Evolutionary conservation across 2,888 invertebrate genomes (phyloP), one percentile per base, ranked within the genome.

Genomic region (Flexamia atlantica): DNA sequence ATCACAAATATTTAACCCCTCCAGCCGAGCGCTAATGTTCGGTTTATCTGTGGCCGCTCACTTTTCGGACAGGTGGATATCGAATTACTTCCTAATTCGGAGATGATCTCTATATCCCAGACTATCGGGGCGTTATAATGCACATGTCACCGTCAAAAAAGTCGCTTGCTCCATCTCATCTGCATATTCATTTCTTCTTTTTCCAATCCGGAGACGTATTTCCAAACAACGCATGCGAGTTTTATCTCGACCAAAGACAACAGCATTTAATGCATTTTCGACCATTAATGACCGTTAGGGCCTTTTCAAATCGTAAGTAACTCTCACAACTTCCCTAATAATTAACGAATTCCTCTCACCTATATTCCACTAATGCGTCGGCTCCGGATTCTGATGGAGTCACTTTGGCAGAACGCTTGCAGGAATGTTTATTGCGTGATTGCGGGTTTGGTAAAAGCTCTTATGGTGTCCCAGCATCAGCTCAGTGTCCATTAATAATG

Each of bases 391-490:
- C 20, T 23, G 23, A 23, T 7, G 53, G 28, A 64, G 28, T 9
- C 64, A 64, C 64, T 17, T 30, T 5, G 7, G 14, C 23, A 20
- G 9, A 64, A 64, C 12, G 64, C 64, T 28, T 30, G 12, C 30
- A 2, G 64, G 64, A 64, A 64, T 64, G 5, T 64, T 64, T 64
- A 64, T 64, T 64, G 28, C 64, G 17, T 64, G 64, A 64, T 64
- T 64, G 28, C 64, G 30, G 5, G 64, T 57, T 57, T 25, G 28
- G 64, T 64, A 64, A 64, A 64, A 64, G 64, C 64, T 64, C 30
- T 30, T 25, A 64, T 20, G 14, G 30, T 57, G 57, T 57, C 5
- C 17, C 64, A 7, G 30, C 14, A 53, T 23, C 20, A 30, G 30
- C 30, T 5, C 30, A 28, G 30, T 53, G 64, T 64, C 23, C 23